Evolutionary conservation across 2,888 invertebrate genomes (phyloP).

Genomic region (Rugalucina vietnamica): DNA sequence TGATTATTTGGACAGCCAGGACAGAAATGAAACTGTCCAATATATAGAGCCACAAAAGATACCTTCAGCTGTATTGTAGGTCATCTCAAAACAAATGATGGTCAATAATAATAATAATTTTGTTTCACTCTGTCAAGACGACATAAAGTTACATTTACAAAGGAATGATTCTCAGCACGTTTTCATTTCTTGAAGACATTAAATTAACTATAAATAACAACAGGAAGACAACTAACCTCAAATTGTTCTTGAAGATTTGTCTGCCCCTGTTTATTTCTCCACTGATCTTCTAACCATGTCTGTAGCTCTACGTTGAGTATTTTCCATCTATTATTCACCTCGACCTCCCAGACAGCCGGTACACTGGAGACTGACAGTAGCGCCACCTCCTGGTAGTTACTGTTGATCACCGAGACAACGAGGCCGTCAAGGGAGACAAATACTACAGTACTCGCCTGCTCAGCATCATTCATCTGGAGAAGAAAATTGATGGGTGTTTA

Average conservation of each 20-base stretch:
- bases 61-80: no score
- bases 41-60: no score
- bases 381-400: conserved; percentile 87
- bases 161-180: neutral
- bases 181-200: neutral
- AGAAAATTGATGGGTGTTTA: neutral
- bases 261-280: conserved; percentile 88
- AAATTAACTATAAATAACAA: no score
- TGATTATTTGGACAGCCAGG: no score
- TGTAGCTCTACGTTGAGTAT: conserved; percentile 90
- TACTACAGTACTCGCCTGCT: conserved; percentile 88
- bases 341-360: conserved; percentile 92
- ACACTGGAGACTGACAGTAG: conserved; percentile 89
- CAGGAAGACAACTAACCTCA: conserved; percentile 83
- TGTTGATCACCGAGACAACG: conserved; percentile 87
- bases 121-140: no score
- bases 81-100: no score
- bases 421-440: conserved; percentile 89
- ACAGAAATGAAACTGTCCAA: no score
- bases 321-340: conserved; percentile 92
- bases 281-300: conserved; percentile 93
- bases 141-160: neutral
- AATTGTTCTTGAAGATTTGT: conserved; percentile 92
- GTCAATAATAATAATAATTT: no score
- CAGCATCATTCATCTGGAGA: conserved; percentile 84